Evolutionary conservation across 2,113 vertebrate genomes (phyloP).

Genomic region (Nettapus auritus): DNA sequence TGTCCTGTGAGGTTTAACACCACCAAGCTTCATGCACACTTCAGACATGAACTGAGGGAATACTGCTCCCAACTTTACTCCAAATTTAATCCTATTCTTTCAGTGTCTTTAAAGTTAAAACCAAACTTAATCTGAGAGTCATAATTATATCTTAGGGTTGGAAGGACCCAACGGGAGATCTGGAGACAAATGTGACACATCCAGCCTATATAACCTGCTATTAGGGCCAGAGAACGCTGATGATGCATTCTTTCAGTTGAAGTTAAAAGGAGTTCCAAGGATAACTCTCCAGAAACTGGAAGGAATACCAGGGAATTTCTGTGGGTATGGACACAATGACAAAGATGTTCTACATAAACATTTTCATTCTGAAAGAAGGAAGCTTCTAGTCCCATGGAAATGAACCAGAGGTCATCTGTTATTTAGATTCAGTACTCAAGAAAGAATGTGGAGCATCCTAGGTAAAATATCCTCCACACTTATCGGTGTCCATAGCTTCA

Average conservation of each 20-base stretch:
- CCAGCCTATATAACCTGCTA: not conserved
- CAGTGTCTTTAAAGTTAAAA: not conserved
- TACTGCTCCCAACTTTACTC: not conserved
- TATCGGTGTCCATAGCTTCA: not conserved
- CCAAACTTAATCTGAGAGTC: not conserved
- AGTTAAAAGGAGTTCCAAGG: not conserved
- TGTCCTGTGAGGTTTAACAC: not conserved
- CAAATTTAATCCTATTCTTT: not conserved
- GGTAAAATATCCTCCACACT: not conserved
- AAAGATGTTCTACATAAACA: not conserved
- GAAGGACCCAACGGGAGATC: not conserved
- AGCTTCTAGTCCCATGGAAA: not conserved
- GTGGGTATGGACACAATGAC: not conserved
- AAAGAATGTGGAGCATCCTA: not conserved
- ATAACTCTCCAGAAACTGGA: not conserved
- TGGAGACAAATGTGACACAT: not conserved
- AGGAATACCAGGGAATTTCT: not conserved
- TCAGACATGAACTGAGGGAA: not conserved
- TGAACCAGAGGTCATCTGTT: not conserved
- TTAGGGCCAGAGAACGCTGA: not conserved
- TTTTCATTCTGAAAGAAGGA: not conserved
- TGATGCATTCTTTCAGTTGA: not conserved
- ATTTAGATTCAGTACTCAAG: not conserved
- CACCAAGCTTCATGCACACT: not conserved
- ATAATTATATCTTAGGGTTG: not conserved